Percentiles rank a stretch among this genome's conserved stretches.
Evolutionary conservation across 2,113 vertebrate species (phyloP).

Genomic region (Coreoperca whiteheadi): DNA sequence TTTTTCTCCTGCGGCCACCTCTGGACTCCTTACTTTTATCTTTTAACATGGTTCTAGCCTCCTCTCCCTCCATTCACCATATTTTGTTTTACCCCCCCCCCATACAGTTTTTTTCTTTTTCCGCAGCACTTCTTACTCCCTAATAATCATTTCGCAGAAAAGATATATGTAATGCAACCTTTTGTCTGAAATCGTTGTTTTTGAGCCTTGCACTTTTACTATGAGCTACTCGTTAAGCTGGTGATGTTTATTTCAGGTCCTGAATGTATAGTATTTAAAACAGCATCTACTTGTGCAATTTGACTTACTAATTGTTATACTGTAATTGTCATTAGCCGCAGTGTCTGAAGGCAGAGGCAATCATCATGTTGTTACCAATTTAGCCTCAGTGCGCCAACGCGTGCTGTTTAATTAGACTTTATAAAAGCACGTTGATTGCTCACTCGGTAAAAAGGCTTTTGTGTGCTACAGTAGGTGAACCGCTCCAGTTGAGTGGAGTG

Average conservation of each 20-base stretch:
- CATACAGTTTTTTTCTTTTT: background rate
- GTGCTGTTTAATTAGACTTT: slow-evolving; percentile 15
- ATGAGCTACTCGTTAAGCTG: background rate
- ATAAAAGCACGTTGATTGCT: slow-evolving; percentile 12
- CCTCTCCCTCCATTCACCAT: background rate
- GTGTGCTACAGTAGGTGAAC: slow-evolving; percentile 1
- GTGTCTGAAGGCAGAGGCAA: slow-evolving; percentile 11
- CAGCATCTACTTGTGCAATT: background rate
- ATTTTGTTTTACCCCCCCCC: background rate
- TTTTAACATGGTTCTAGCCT: background rate
- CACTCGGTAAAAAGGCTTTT: background rate
- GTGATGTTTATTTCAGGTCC: background rate
- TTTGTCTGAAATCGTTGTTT: background rate
- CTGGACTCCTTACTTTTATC: background rate
- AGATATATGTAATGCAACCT: background rate
- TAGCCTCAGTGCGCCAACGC: slow-evolving; percentile 10
- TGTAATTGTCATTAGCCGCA: slow-evolving; percentile 7
- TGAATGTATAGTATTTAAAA: background rate
- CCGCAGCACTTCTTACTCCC: background rate
- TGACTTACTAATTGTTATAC: background rate
- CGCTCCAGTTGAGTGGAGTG: background rate
- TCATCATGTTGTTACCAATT: slow-evolving; percentile 23
- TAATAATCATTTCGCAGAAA: background rate
- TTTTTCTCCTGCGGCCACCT: background rate
- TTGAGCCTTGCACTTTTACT: background rate